Evolutionary conservation across 1,140 invertebrate genomes (phyloP).

Genomic region (Hydropsyche tenuis): DNA sequence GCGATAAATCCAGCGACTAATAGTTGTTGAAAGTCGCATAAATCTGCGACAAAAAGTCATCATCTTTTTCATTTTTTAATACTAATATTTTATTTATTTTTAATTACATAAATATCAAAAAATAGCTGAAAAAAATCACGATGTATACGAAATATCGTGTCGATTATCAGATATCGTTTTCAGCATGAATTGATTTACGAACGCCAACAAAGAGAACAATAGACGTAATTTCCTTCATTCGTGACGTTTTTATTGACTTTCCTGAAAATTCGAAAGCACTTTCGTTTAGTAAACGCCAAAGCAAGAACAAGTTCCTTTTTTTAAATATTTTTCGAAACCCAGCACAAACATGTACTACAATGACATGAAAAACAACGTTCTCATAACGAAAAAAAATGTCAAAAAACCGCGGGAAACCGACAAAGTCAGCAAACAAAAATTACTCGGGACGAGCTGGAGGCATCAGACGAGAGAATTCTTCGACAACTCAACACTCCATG

Average conservation of each 20-base stretch:
- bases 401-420: background rate
- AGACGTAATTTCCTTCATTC: background rate
- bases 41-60: too few species aligned
- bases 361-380: background rate
- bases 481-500: constrained; percentile 73
- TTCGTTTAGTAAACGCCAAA: too few species aligned
- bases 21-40: too few species aligned
- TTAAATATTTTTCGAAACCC: background rate
- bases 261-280: too few species aligned
- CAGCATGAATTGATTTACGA: constrained; percentile 15
- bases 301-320: background rate
- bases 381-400: background rate
- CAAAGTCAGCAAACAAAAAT: constrained; percentile 40
- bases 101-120: too few species aligned
- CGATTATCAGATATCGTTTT: constrained; percentile 1
- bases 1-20: too few species aligned
- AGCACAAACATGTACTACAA: background rate
- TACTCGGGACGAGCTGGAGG: constrained; percentile 65
- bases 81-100: too few species aligned
- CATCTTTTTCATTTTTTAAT: too few species aligned
- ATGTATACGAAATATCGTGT: background rate
- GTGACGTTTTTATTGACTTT: background rate
- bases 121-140: background rate
- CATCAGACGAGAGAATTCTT: constrained; percentile 74
- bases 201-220: constrained; percentile 4